A percentile compares a stretch with the other conserved stretches of the same genome.
Evolutionary conservation across 2,888 invertebrate genomes (phyloP).

Genomic region (Deroplatys truncata): DNA sequence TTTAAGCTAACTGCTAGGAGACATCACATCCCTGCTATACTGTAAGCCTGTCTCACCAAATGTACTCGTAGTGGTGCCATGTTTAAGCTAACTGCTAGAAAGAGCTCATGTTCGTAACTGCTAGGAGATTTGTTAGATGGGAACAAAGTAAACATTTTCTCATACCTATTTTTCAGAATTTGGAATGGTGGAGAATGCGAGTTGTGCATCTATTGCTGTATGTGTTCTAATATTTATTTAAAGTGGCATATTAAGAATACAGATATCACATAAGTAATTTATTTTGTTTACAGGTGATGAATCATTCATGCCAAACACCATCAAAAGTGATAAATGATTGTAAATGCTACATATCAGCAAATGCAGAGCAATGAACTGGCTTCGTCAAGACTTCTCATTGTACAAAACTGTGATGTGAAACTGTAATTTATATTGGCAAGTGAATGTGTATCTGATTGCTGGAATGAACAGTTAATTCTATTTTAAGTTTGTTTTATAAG

Average conservation of each 20-base stretch:
- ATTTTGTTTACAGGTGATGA: neutral
- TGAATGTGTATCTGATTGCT: neutral
- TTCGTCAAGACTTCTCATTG: neutral
- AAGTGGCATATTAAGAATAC: neutral
- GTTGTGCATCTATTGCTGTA: neutral
- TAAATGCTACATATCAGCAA: neutral
- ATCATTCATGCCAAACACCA: neutral
- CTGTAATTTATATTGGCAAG: neutral
- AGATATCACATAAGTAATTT: neutral
- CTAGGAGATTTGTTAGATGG: too few relatives aligned
- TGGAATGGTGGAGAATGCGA: too few relatives aligned
- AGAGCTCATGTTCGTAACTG: too few relatives aligned
- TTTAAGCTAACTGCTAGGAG: too few relatives aligned
- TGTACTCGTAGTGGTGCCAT: too few relatives aligned
- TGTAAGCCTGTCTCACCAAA: too few relatives aligned
- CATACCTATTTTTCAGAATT: too few relatives aligned
- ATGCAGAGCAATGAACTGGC: neutral
- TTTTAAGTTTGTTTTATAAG: neutral
- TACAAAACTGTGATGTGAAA: neutral
- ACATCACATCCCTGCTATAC: too few relatives aligned
- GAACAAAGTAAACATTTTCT: too few relatives aligned
- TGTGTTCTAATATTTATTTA: neutral
- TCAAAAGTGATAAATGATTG: neutral
- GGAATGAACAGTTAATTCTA: neutral
- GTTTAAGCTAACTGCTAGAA: too few relatives aligned